Conservation (phyloP, 35 echinoderm and acorn worm genomes). For the Ophiothrix spiculata region DNA sequence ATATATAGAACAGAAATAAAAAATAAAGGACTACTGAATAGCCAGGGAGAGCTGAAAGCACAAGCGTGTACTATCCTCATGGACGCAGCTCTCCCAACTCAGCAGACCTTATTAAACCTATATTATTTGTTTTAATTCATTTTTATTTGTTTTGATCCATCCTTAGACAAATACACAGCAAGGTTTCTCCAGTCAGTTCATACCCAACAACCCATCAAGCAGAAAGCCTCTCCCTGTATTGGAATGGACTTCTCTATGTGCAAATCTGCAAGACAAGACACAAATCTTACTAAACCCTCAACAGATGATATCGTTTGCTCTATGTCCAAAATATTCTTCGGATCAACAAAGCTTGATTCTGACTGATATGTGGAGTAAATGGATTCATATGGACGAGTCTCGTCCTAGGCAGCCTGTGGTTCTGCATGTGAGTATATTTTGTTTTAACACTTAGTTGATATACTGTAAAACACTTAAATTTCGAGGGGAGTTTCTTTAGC, state of each 20-base stretch:
- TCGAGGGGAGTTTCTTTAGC: too few relatives aligned
- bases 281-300: not conserved
- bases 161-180: too few relatives aligned
- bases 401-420: constrained; percentile 50
- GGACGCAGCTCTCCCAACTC: too few relatives aligned
- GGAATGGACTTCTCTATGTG: not conserved
- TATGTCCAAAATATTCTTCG: not conserved
- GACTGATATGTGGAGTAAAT: constrained; percentile 58
- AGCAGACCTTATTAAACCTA: too few relatives aligned
- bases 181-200: not conserved
- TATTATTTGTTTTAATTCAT: too few relatives aligned
- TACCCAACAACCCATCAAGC: not conserved
- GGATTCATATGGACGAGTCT: constrained; percentile 46
- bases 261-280: not conserved
- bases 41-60: too few relatives aligned
- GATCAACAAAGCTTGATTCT: constrained; percentile 14
- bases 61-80: too few relatives aligned
- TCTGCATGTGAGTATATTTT: constrained; percentile 54
- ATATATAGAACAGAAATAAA: too few relatives aligned
- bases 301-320: not conserved
- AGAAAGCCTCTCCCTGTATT: not conserved
- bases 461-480: too few relatives aligned
- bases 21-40: too few relatives aligned
- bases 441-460: too few relatives aligned
- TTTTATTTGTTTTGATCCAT: too few relatives aligned